Base-by-base conservation (phyloP, 2,888 invertebrate species). In the Siphlonurus alternatus region DNA sequence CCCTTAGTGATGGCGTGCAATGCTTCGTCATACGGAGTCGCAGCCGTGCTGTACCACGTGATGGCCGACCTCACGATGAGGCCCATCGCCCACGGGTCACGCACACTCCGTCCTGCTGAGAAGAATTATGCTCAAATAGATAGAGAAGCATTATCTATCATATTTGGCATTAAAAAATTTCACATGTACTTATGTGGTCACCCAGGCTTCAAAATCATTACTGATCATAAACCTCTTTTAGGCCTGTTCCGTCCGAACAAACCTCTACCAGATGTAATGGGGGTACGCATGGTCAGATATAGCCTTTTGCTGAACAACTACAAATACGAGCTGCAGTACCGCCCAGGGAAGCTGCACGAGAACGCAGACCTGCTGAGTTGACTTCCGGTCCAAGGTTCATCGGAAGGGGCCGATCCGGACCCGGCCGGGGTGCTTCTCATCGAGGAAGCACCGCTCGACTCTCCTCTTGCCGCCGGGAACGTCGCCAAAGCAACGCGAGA, bases 1-100 rank as follows among this genome's bases (percentile, higher is more conserved):
- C 67, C 67, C 23, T 24, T 73, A 7, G 56, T 67, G 10, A 64
- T 75, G n/a, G 71, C 73, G 0, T 70, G 72, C 38, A 74, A 76
- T 67, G 74, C 73, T 0, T 71, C 70, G 7, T 68, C 69, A n/a
- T 66, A 69, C 38, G 71, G 70, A 10, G 24, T 71, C 22, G 71
- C 69, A 3, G 65, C 71, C 18, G 70, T 71, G 7, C 65, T 70
- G 38, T 62, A 63, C 19, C 70, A 70, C 59, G 67, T 68, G 25
- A 66, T 66, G 25, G 65, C 64, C 53, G n/a, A 71, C 67, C 69
- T 70, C n/a, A 66, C 66, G 61, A 69, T 71, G 63, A 64, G 69
- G 63, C 73, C 72, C 5, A 69, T 72, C 25, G 69, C 68, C 2
- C 71, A 68, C 67, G 70, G 71, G 1, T 71, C 70, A 25, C 63